Evolutionary conservation across 2,797 vertebrate species (phyloP), one percentile per base, ranked within the genome.

Genomic region (Numenius phaeopus): DNA sequence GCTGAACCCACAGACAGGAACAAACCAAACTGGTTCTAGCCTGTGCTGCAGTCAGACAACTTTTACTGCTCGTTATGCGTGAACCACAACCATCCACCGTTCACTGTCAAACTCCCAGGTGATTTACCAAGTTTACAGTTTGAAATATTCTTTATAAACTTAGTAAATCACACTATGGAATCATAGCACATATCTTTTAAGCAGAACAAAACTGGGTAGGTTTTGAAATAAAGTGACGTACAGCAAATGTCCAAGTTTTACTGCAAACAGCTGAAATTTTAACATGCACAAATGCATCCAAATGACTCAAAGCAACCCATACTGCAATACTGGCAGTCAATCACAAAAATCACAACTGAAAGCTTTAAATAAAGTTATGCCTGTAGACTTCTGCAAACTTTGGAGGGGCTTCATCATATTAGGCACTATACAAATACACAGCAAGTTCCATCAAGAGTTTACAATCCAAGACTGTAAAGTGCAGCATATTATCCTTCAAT

Each of bases 1-100:
- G 50, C 44, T 0, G 2, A 92, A 80, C 46, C 71, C 65, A 78
- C 78, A 89, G 77, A 77, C 64, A 57, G 50, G 64, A 95, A 75
- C 90, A 96, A 94, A 95, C 81, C 79, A 92, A 92, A 93, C 87
- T 85, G 64, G 90, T 97, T 96, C 92, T 24, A 87, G 52, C 59
- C 49, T 87, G 71, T 3, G 6, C 67, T 83, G 90, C 81, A 67
- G 61, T 58, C 83, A 69, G 52, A 77, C 49, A 83, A 93, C 81
- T 95, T 96, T 91, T 93, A 96, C 92, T 95, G 80, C 67, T 93
- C 12, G 16, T 92, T 94, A 91, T 55, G 44, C 46, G 67, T 20
- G 67, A 96, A 77, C 88, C 90, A 95, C 93, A 89, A 32, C 47
- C 50, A 79, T 78, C 39, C 37, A 90, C 77, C 66, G 69, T 20